phyloP scores from a whole-genome alignment of 2,113 vertebrate genomes.

The Tretioscincus oriximinensis region DNA sequence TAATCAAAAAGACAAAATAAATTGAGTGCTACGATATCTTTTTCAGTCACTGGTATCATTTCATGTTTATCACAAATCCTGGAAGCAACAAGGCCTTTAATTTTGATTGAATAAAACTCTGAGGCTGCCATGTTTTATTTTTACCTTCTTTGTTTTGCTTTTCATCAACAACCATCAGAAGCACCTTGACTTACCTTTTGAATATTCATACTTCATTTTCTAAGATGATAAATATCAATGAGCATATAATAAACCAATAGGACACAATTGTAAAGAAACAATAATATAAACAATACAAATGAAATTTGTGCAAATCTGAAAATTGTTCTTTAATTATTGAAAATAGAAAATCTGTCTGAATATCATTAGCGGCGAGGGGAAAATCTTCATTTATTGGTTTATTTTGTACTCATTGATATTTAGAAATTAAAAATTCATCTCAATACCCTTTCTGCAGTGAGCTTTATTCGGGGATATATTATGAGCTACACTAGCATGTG shows the following conservation, averaged over 20 bases:
- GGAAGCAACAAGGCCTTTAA: not conserved
- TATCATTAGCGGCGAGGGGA: too few species aligned
- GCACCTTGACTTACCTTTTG: constrained; percentile 26
- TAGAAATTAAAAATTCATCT: too few species aligned
- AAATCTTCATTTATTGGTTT: too few species aligned
- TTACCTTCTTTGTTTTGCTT: not conserved
- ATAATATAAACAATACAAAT: not conserved
- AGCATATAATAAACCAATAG: not conserved
- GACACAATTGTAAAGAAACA: not conserved
- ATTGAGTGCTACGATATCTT: not conserved
- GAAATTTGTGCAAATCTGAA: not conserved
- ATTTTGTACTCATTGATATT: too few species aligned
- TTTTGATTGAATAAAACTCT: constrained; percentile 14
- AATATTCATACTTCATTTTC: not conserved
- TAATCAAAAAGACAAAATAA: constrained; percentile 6
- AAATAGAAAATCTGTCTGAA: too few species aligned
- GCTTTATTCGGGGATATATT: too few species aligned
- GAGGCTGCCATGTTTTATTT: not conserved
- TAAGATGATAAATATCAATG: not conserved
- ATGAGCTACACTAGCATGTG: too few species aligned
- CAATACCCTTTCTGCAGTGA: too few species aligned
- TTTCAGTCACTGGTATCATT: not conserved
- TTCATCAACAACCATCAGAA: not conserved
- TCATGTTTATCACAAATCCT: not conserved
- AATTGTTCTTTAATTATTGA: too few species aligned